phyloP scores from a whole-genome alignment of 2,797 vertebrate genomes.

The Percopsis omiscomaycus region DNA sequence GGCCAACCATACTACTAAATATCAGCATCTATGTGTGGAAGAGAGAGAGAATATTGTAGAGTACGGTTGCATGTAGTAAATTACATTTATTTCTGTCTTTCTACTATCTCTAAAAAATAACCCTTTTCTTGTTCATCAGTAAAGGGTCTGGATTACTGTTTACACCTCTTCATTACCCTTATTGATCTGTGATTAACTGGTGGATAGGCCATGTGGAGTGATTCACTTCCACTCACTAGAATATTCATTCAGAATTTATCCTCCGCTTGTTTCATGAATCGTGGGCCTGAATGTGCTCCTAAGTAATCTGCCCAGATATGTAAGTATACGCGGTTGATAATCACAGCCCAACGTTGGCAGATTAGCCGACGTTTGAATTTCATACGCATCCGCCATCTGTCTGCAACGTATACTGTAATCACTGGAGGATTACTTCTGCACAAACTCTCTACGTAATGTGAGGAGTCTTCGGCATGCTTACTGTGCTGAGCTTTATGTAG shows the following conservation, averaged over 20 bases:
- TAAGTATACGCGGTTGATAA: slow-evolving; percentile 40
- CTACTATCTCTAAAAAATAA: background rate
- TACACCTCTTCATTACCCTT: background rate
- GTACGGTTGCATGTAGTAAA: background rate
- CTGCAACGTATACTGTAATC: slow-evolving; percentile 61
- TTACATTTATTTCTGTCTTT: background rate
- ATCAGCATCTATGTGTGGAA: slow-evolving; percentile 5
- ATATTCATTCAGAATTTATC: slow-evolving; percentile 15
- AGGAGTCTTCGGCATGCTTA: slow-evolving; percentile 27
- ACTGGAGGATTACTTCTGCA: slow-evolving; percentile 57
- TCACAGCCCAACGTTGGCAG: slow-evolving; percentile 37
- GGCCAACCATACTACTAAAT: background rate
- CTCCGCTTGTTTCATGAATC: slow-evolving; percentile 15
- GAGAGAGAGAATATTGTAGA: background rate
- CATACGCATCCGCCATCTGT: slow-evolving; percentile 68
- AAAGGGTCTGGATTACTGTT: too few species aligned
- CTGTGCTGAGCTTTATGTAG: slow-evolving; percentile 15
- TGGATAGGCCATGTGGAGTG: background rate
- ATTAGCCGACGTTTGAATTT: slow-evolving; percentile 50
- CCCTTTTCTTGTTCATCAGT: background rate
- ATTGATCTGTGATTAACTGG: slow-evolving; percentile 11
- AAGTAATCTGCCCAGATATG: slow-evolving; percentile 40
- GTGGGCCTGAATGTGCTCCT: slow-evolving; percentile 16
- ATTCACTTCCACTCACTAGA: slow-evolving; percentile 8
- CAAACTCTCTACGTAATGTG: slow-evolving; percentile 33